A percentile compares a stretch with the other conserved stretches of the same genome.
Conservation (phyloP, 2,113 vertebrate species). For the Anas platyrhynchos region DNA sequence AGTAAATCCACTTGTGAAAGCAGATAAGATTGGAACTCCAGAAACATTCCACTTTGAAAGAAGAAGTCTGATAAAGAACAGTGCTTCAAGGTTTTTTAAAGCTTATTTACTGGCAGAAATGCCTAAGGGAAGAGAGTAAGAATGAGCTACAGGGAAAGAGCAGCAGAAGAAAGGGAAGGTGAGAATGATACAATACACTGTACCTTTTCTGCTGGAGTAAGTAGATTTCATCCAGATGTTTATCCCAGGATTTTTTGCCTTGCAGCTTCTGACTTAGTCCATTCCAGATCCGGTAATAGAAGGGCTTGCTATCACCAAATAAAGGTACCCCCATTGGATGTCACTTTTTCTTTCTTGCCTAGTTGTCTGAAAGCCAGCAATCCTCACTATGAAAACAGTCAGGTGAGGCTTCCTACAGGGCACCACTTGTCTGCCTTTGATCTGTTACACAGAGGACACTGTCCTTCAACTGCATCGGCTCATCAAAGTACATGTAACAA, state of each 20-base stretch:
- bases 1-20: slow-evolving; percentile 8
- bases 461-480: background rate
- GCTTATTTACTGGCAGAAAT: slow-evolving; percentile 47
- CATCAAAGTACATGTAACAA: slow-evolving; percentile 3
- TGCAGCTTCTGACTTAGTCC: slow-evolving; percentile 49
- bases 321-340: slow-evolving; percentile 70
- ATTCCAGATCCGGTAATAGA: slow-evolving; percentile 68
- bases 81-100: slow-evolving; percentile 46
- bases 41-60: slow-evolving; percentile 50
- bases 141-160: background rate
- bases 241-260: slow-evolving; percentile 58
- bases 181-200: background rate
- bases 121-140: slow-evolving; percentile 6
- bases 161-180: background rate
- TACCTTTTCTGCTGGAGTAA: slow-evolving; percentile 80
- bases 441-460: background rate
- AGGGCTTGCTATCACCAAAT: slow-evolving; percentile 52
- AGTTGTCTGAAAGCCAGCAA: background rate
- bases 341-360: background rate
- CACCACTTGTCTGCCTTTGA: background rate
- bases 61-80: slow-evolving; percentile 54
- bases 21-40: slow-evolving; percentile 61
- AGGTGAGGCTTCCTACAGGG: background rate
- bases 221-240: slow-evolving; percentile 68
- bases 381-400: background rate